These are phyloP conservation scores for Leptura quadrifasciata DNA, from an alignment of 2,888 invertebrate species.

Conservation along the genomic window DNA sequence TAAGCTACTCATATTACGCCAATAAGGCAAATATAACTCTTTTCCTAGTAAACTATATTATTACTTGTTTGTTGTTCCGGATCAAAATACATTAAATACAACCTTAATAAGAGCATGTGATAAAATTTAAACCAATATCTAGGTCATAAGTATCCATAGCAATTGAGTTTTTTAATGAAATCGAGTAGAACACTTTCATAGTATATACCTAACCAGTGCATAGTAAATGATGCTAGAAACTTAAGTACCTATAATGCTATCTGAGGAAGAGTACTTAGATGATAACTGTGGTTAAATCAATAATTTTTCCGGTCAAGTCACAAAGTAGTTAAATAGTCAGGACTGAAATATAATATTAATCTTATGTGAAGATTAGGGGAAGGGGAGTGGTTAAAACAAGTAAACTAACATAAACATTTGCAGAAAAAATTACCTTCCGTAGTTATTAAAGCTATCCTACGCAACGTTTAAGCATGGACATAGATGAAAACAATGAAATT, in stretches of 20 bases:
- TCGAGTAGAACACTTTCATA: slow-evolving; percentile 17
- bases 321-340: no score
- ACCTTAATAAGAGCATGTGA: neutral
- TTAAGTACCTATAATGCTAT: neutral
- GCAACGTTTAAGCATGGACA: no score
- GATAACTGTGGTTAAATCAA: neutral
- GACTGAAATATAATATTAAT: no score
- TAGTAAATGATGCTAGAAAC: slow-evolving; percentile 24
- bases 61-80: slow-evolving; percentile 27
- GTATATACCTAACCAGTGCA: slow-evolving; percentile 10
- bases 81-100: slow-evolving; percentile 24
- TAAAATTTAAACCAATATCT: neutral
- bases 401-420: no score
- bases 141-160: neutral
- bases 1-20: neutral
- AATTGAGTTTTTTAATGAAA: slow-evolving; percentile 22
- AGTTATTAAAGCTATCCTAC: no score
- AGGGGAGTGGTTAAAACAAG: no score
- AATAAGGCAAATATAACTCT: slow-evolving; percentile 18
- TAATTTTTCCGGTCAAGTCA: no score
- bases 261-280: neutral
- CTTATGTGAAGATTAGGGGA: no score
- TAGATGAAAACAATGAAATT: no score
- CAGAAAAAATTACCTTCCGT: no score
- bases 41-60: slow-evolving; percentile 8